Evolutionary conservation across 2,888 invertebrate genomes (phyloP), one percentile per base, ranked within the genome.

Genomic region (Halictus quadricinctus): DNA sequence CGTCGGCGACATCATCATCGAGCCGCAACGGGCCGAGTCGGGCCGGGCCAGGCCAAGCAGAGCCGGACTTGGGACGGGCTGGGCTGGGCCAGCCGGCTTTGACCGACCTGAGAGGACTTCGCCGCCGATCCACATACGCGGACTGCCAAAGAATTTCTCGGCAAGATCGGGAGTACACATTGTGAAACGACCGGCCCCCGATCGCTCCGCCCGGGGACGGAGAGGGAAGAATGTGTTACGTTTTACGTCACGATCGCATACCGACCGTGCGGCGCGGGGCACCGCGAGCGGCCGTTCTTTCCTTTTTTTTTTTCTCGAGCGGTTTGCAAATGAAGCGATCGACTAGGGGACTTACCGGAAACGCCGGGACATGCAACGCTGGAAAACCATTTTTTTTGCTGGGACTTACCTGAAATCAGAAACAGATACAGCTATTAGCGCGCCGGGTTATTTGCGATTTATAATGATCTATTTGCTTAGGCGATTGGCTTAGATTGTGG

Each of bases 321-420:
- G n/a, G 18, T 69, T 58, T 46, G 29, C 66, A 50, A 76, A 81
- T 46, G 50, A 72, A 85, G 48, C 70, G 41, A 54, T 76, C 73
- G 77, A 66, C 64, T 1, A 72, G 73, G 50, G 36, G 25, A 87
- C 87, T 87, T 69, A 87, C 87, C 87, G 87, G 77, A 80, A 84
- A 83, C 79, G 46, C 58, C 69, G 43, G 25, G 21, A 72, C 79
- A 41, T 46, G 81, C 77, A n/a, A 72, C 72, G 29, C 10, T 43
- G 48, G 70, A 70, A 76, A 69, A 29, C 72, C 50, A 54, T 60
- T 7, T 64, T 64, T 64, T 79, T 15, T 13, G 48, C 50, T 54
- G 7, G 78, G 79, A 87, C 87, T 87, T 87, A 87, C 87, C 87
- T 87, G 84, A 74, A 87, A 87, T 75, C 72, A 80, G 41, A 85